These are phyloP conservation scores for Trissoscelio sp. DNA, from an alignment of 2,888 invertebrate species.

Conservation along the genomic window DNA sequence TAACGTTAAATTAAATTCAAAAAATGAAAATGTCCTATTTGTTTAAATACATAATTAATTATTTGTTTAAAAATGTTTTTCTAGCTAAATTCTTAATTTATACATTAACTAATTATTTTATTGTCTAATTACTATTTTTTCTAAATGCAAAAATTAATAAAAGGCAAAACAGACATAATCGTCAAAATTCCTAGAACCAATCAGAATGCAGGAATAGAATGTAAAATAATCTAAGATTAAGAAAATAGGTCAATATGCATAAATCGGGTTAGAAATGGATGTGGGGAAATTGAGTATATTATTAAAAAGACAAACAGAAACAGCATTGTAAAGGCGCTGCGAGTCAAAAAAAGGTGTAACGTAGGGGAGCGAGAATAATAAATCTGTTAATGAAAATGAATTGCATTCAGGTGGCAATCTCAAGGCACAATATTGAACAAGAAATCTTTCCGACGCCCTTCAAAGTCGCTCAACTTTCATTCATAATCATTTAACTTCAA, in stretches of 20 bases:
- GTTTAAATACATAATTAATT: too few species aligned
- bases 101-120: too few species aligned
- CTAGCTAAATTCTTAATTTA: too few species aligned
- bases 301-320: conserved; percentile 40
- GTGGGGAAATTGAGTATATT: conserved; percentile 23
- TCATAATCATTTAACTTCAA: conserved; percentile 44
- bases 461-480: conserved; percentile 47
- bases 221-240: not conserved
- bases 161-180: not conserved
- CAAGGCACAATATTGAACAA: conserved; percentile 20
- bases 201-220: too few species aligned
- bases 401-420: conserved; percentile 25
- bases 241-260: conserved; percentile 38
- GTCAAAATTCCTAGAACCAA: too few species aligned
- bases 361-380: conserved; percentile 42
- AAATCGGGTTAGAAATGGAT: not conserved
- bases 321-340: conserved; percentile 15
- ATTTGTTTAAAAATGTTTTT: too few species aligned
- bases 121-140: too few species aligned
- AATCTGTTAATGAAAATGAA: conserved; percentile 43
- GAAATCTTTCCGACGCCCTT: conserved; percentile 36
- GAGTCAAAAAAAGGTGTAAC: conserved; percentile 14
- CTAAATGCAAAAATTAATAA: too few species aligned
- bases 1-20: too few species aligned
- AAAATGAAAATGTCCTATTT: too few species aligned